phyloP scores from a whole-genome alignment of 1,140 invertebrate species.

The Euwallacea fornicatus region DNA sequence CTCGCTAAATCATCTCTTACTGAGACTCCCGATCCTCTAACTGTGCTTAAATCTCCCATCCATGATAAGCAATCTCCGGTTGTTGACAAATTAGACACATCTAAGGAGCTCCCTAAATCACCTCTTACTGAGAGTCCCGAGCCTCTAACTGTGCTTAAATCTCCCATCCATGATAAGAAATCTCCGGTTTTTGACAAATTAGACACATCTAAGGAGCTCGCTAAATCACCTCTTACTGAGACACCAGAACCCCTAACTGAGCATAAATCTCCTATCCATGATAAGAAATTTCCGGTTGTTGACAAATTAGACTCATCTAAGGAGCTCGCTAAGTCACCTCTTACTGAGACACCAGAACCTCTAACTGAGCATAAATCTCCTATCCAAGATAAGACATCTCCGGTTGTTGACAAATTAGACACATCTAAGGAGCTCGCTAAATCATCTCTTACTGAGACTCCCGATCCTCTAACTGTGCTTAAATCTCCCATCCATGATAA shows the following conservation, averaged over 20 bases:
- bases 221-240: neutral
- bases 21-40: no score
- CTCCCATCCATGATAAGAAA: neutral
- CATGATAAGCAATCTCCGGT: neutral
- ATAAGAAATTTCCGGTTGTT: neutral
- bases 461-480: no score
- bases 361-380: no score
- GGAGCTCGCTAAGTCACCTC: neutral
- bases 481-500: neutral
- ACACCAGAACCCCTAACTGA: no score
- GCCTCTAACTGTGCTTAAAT: neutral
- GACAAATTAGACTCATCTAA: neutral
- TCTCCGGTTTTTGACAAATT: neutral
- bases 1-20: neutral
- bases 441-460: no score
- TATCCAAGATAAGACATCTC: neutral
- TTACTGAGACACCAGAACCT: conserved; percentile 3
- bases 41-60: neutral
- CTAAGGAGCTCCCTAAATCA: neutral
- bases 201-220: neutral
- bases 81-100: neutral
- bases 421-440: neutral
- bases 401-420: neutral
- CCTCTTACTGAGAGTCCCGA: no score
- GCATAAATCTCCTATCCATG: neutral